phyloP scores from a whole-genome alignment of 2,797 vertebrate species.

The Bovichtus diacanthus region DNA sequence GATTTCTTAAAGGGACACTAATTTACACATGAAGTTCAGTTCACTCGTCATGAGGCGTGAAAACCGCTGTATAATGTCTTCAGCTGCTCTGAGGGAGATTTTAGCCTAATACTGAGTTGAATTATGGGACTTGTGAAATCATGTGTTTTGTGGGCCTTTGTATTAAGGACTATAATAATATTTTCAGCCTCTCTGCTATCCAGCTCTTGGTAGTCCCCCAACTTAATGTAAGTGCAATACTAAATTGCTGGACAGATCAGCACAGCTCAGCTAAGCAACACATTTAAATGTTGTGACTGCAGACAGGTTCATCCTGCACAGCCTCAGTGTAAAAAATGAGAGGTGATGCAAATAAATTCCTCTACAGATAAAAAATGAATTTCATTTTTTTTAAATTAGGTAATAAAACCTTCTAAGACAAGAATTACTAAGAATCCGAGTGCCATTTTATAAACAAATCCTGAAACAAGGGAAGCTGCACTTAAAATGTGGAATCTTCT shows the following conservation, averaged over 20 bases:
- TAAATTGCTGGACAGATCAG: neutral
- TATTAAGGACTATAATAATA: neutral
- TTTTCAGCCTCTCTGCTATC: neutral
- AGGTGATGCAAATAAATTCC: neutral
- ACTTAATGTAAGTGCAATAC: neutral
- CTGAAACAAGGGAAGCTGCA: neutral
- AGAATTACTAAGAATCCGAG: neutral
- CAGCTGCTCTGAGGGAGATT: neutral
- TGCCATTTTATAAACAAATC: neutral
- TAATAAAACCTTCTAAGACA: too few species aligned
- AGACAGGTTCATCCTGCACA: neutral
- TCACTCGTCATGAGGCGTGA: accelerated
- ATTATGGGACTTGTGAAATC: neutral
- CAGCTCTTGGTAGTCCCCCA: neutral
- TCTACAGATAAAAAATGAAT: neutral
- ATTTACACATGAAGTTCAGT: neutral
- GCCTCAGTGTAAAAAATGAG: neutral
- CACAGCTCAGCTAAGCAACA: neutral
- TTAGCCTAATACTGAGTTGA: neutral
- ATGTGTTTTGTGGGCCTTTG: neutral
- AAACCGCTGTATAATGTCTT: neutral
- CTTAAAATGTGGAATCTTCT: neutral
- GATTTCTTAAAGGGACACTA: neutral
- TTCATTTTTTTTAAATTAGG: too few species aligned
- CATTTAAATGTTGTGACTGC: neutral